Base-by-base conservation (phyloP, 2,888 invertebrate species). In the Hydraecia micacea region DNA sequence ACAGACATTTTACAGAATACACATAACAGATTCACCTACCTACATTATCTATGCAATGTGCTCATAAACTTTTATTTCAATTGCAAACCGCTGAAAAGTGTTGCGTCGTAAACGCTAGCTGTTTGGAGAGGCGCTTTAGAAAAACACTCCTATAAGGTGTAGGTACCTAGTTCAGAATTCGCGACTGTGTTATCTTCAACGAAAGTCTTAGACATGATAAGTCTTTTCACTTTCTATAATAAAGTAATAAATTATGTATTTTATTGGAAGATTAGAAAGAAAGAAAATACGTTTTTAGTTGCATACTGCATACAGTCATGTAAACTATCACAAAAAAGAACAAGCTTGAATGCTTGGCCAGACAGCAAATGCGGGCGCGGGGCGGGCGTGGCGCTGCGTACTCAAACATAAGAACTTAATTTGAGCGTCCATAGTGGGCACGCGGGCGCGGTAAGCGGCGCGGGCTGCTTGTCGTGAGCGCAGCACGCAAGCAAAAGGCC, bases 81-180 rank as follows among this genome's bases (percentile, higher is more conserved):
- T 83, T 91, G 89, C 89, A 89, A 91, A 90, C 90, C 88, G 84
- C 88, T 90, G 90, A 88, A 91, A 91, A 90, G 85, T 91, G 87
- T 90, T 91, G 90, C 85, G 36, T 87, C 88, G 89, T 90, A 91
- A 93, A 93, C 90, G 89, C 90, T 93, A 90, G 92, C 87, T 89
- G 87, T 82, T 80, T 86, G 83, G 25, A 81, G 79, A 73, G 69
- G 74, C 68, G 89, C 91, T 92, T 91, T 87, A 84, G 91, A 91
- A 90, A 93, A 91, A 90, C 91, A 91, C 46, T 46, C 3, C 80
- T 81, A 88, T 90, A 88, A 91, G 91, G 87, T 89, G 86, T n/a
- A n/a, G n/a, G n/a, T 32, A 32, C 32, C 32, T 88, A 91, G 87
- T 90, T 91, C 86, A 86, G 79, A 80, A 91, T 90, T 89, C 89